phyloP scores from a whole-genome alignment of 1,140 invertebrate genomes.

The Mizuhopecten yessoensis region DNA sequence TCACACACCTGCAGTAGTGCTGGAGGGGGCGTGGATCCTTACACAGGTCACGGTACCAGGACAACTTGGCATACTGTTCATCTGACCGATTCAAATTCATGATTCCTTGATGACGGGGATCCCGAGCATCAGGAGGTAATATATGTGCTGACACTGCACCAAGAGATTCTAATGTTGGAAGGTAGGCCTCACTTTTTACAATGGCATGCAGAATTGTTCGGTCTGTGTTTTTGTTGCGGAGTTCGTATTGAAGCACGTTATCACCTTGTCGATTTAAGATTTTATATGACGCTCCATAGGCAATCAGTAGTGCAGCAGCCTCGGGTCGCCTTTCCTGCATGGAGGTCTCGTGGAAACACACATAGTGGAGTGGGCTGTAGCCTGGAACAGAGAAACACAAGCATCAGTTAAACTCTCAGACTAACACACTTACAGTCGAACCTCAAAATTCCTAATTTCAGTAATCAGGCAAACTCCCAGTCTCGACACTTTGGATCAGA shows the following conservation, averaged over 20 bases:
- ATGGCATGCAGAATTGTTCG: conserved; percentile 76
- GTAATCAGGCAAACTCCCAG: too few relatives aligned
- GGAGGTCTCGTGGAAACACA: conserved; percentile 76
- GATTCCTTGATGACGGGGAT: conserved; percentile 38
- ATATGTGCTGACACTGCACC: conserved; percentile 52
- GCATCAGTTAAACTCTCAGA: background rate
- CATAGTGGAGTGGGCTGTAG: conserved; percentile 79
- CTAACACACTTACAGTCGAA: too few relatives aligned
- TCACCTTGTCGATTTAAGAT: conserved; percentile 74
- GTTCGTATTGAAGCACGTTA: conserved; percentile 74
- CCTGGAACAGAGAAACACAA: conserved; percentile 65
- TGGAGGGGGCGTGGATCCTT: conserved; percentile 77
- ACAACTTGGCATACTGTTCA: conserved; percentile 65
- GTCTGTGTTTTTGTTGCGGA: conserved; percentile 65
- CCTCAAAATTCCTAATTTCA: too few relatives aligned
- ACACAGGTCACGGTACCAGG: conserved; percentile 74
- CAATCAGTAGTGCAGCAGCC: conserved; percentile 76
- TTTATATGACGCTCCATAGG: conserved; percentile 78
- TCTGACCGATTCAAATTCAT: conserved; percentile 60
- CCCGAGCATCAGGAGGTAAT: background rate
- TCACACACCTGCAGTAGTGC: conserved; percentile 78
- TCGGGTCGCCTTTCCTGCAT: conserved; percentile 75
- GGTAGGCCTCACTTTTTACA: conserved; percentile 69
- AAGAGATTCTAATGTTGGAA: conserved; percentile 73
- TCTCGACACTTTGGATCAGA: too few relatives aligned